Percentiles rank a stretch among this genome's conserved stretches.
Evolutionary conservation across 2,888 invertebrate genomes (phyloP).

Genomic region (Nowickia ferox): DNA sequence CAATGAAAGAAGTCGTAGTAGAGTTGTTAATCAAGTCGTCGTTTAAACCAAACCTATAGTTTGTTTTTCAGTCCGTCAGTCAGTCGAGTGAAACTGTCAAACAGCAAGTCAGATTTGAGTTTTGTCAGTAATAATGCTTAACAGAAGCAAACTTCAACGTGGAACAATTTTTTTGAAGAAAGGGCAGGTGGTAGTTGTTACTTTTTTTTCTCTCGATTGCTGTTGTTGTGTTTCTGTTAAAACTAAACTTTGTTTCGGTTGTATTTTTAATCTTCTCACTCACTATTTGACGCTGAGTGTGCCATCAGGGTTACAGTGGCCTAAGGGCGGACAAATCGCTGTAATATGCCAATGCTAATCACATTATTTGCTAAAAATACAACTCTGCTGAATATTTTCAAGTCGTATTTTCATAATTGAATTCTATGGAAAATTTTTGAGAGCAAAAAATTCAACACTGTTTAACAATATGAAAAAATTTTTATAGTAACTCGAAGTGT

Average conservation of each 20-base stretch:
- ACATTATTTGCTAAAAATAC: too few species aligned
- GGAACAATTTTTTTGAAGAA: conserved; percentile 71
- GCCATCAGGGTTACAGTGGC: conserved; percentile 78
- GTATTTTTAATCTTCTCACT: conserved; percentile 76
- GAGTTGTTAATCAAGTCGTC: conserved; percentile 72
- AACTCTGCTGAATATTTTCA: too few species aligned
- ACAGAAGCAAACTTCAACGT: conserved; percentile 81
- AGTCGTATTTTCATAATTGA: too few species aligned
- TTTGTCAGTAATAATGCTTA: conserved; percentile 75
- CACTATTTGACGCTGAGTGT: conserved; percentile 75
- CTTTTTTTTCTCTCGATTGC: conserved; percentile 13
- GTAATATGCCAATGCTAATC: too few species aligned
- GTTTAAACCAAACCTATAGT: conserved; percentile 57
- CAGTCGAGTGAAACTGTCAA: conserved; percentile 46
- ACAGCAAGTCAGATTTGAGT: conserved; percentile 48
- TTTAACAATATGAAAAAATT: too few species aligned
- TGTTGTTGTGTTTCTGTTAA: conserved; percentile 47
- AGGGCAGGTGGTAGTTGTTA: conserved; percentile 81
- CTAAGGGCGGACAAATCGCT: not conserved
- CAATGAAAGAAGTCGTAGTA: conserved; percentile 59
- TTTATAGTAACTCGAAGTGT: too few species aligned
- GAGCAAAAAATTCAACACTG: too few species aligned
- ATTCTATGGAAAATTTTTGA: too few species aligned
- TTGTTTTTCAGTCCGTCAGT: conserved; percentile 27
- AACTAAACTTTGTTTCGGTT: conserved; percentile 67